A percentile compares a stretch with the other conserved stretches of the same genome.
Evolutionary conservation across 2,113 vertebrate species (phyloP).

Genomic region (Herpailurus yagouaroundi): DNA sequence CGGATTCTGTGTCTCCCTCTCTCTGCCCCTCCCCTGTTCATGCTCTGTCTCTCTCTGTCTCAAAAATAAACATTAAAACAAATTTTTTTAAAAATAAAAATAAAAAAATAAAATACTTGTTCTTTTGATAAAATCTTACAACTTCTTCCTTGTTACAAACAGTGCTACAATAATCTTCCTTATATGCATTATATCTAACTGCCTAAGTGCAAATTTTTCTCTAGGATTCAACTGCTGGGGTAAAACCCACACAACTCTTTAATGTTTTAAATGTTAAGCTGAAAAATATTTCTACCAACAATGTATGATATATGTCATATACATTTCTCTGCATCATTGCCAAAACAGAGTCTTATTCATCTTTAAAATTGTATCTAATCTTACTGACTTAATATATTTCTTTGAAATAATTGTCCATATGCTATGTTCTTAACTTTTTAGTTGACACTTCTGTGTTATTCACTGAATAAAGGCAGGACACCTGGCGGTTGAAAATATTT

Average conservation of each 20-base stretch:
- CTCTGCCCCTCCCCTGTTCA: too few species aligned
- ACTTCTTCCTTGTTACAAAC: neutral
- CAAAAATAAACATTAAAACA: too few species aligned
- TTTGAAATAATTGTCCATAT: neutral
- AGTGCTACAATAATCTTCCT: neutral
- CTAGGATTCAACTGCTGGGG: neutral
- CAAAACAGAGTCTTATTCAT: neutral
- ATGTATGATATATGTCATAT: neutral
- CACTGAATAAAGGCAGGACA: neutral
- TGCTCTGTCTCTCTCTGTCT: too few species aligned
- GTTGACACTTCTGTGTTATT: neutral
- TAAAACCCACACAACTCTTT: neutral
- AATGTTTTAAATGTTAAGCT: neutral
- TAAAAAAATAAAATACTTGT: neutral
- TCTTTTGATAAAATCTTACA: neutral
- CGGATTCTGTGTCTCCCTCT: too few species aligned
- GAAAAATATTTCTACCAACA: neutral
- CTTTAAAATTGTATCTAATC: neutral
- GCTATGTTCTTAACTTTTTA: neutral
- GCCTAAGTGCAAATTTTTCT: neutral
- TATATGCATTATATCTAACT: neutral
- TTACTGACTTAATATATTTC: neutral
- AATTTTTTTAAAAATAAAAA: too few species aligned
- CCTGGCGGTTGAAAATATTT: neutral
- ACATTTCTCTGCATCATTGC: neutral